These are phyloP conservation scores for Peromyscus eremicus DNA, from an alignment of 2,797 vertebrate genomes.

Conservation along the genomic window DNA sequence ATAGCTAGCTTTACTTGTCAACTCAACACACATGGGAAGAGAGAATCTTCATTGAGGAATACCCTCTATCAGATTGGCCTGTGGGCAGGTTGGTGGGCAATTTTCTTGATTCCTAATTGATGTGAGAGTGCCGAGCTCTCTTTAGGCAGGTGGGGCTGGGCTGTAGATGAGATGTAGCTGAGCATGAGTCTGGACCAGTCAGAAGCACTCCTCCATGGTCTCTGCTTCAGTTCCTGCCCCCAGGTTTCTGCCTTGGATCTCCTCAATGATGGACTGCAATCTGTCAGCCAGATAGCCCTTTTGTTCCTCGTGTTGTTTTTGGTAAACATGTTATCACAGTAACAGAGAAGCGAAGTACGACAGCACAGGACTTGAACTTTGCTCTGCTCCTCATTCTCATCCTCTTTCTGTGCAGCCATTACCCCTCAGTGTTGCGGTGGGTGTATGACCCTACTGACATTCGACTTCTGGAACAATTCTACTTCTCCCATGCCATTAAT, in stretches of 20 bases:
- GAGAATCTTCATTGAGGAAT: not conserved
- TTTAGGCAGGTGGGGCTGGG: too few species aligned
- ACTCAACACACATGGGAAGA: not conserved
- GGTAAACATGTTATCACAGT: not conserved
- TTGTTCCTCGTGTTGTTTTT: not conserved
- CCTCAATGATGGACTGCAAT: not conserved
- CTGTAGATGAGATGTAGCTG: not conserved
- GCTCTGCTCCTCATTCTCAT: not conserved
- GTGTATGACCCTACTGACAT: not conserved
- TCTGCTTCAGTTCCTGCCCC: not conserved
- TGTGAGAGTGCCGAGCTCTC: too few species aligned
- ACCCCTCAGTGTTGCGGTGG: not conserved
- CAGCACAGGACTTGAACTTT: not conserved
- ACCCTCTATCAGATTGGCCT: not conserved
- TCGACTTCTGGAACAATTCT: not conserved
- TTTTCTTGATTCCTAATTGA: not conserved
- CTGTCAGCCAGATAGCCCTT: not conserved
- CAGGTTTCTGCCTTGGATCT: not conserved
- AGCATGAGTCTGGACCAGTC: not conserved
- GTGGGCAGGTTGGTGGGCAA: not conserved
- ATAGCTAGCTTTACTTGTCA: not conserved
- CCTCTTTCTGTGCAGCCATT: not conserved
- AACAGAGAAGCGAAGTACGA: not conserved
- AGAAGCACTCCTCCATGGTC: not conserved
- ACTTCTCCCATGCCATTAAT: not conserved